phyloP scores from a whole-genome alignment of 1,140 invertebrate genomes.

The Pollicipes pollicipes region DNA sequence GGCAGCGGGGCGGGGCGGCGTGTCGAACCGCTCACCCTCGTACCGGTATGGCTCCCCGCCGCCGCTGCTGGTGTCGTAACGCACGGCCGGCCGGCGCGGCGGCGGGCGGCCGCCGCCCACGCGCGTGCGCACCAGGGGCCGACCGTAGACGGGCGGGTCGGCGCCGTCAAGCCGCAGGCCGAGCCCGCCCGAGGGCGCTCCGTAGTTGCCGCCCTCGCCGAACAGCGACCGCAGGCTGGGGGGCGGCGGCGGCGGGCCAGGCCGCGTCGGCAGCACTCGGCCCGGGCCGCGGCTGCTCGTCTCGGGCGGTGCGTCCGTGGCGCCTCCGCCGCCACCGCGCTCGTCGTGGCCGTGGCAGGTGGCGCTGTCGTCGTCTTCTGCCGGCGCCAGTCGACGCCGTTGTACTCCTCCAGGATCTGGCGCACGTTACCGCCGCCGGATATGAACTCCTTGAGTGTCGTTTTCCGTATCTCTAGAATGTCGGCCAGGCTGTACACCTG shows the following conservation, averaged over 20 bases:
- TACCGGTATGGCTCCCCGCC: neutral
- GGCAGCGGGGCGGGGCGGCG: neutral
- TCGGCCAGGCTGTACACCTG: neutral
- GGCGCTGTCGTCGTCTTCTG: neutral
- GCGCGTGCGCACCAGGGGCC: neutral
- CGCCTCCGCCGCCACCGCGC: too few species aligned
- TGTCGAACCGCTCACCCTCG: slow-evolving; percentile 4
- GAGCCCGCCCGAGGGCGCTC: neutral
- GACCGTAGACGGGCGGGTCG: neutral
- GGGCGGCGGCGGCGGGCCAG: neutral
- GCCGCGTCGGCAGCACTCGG: neutral
- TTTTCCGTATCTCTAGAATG: neutral
- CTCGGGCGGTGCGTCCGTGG: neutral
- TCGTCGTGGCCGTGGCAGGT: neutral
- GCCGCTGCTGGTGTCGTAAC: neutral
- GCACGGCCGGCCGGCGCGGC: neutral
- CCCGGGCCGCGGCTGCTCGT: neutral
- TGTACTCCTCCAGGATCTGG: neutral
- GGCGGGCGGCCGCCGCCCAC: neutral
- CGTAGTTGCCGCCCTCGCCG: slow-evolving; percentile 3
- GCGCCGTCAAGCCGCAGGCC: neutral
- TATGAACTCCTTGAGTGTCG: neutral
- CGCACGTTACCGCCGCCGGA: neutral
- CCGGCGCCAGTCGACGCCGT: neutral
- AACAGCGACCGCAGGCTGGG: neutral